These are phyloP conservation scores for Schlechtendalia chinensis DNA, from an alignment of 1,140 invertebrate genomes.

Conservation along the genomic window DNA sequence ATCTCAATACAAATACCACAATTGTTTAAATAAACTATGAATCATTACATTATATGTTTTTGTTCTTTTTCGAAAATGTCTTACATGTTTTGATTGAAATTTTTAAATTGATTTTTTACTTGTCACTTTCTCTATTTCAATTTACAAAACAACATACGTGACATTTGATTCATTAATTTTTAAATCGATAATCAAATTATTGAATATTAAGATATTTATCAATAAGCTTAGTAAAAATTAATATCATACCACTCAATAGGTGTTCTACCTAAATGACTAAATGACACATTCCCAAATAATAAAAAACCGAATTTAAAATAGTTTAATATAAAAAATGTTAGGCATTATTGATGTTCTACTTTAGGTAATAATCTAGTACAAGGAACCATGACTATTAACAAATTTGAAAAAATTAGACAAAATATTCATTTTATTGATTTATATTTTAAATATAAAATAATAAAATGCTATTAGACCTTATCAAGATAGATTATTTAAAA, in stretches of 20 bases:
- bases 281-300: no score
- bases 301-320: no score
- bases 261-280: no score
- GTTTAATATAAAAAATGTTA: no score
- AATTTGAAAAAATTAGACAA: no score
- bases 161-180: slow-evolving; percentile 18
- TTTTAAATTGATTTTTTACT: slow-evolving; percentile 17
- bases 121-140: not conserved
- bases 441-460: no score
- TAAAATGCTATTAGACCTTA: no score
- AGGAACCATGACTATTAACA: no score
- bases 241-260: not conserved
- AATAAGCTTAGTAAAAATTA: not conserved
- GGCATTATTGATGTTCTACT: no score
- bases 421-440: no score
- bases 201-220: not conserved
- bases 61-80: slow-evolving; percentile 1
- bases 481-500: no score
- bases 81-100: slow-evolving; percentile 1
- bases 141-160: not conserved
- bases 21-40: not conserved
- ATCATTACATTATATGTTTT: not conserved
- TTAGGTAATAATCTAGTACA: no score
- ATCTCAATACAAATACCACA: not conserved
- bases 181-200: not conserved